A percentile compares a stretch with the other conserved stretches of the same genome.
Evolutionary conservation across 2,113 vertebrate genomes (phyloP).

Genomic region (Microtus ochrogaster): DNA sequence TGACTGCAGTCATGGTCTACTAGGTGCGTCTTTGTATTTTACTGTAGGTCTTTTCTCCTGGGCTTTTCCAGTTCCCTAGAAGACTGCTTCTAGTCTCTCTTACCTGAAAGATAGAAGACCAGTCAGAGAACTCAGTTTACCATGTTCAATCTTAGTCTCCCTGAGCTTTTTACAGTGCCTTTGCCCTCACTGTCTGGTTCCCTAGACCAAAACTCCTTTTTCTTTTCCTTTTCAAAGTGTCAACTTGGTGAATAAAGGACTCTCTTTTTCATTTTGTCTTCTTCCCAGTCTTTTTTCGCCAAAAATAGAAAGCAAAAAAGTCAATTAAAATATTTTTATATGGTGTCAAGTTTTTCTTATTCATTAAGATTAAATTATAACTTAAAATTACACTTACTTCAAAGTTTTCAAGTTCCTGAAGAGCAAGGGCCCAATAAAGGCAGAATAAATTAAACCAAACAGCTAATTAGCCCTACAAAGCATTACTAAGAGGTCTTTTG

Average conservation of each 20-base stretch:
- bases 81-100: not conserved
- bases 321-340: constrained; percentile 43
- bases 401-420: constrained; percentile 25
- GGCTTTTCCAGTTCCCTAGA: not conserved
- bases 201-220: not conserved
- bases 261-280: constrained; percentile 24
- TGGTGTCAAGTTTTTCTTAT: constrained; percentile 24
- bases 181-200: not conserved
- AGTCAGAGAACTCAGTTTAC: not conserved
- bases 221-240: not conserved
- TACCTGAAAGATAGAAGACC: not conserved
- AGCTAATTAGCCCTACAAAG: constrained; percentile 29
- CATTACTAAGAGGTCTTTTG: constrained; percentile 11
- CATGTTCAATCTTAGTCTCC: not conserved
- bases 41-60: constrained; percentile 1
- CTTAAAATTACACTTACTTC: not conserved
- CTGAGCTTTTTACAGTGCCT: not conserved
- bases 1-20: not conserved
- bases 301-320: constrained; percentile 52
- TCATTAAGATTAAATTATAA: constrained; percentile 41
- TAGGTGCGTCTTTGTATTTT: not conserved
- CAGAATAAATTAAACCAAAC: constrained; percentile 18
- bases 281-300: not conserved
- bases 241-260: not conserved
- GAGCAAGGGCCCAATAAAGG: constrained; percentile 40